Evolutionary conservation across 2,797 vertebrate species (phyloP), one percentile per base, ranked within the genome.

Genomic region (Lepus oiostolus): DNA sequence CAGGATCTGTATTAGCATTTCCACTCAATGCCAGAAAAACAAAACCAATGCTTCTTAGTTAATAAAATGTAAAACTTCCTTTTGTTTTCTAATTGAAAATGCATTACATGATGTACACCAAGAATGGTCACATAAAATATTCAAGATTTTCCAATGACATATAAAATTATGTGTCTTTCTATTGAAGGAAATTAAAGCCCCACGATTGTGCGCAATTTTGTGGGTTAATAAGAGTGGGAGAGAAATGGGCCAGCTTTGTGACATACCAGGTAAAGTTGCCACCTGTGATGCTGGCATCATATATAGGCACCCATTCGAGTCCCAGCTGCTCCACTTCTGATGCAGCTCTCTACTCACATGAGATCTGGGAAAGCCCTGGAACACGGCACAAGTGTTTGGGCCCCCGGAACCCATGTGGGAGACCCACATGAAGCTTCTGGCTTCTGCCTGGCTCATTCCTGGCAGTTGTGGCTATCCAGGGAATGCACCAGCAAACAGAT

Each of bases 71-170:
- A 65, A 92, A 84, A 62, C 30, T 82, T 32, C 26, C 26, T 79
- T 74, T 75, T 68, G 28, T 75, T 92, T 95, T 76, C 52, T 72
- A 88, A 85, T 68, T 67, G 74, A 92, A 95, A 90, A 85, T 75
- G 54, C n/a, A 79, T n/a, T 58, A 9, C 75, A 30, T 90, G 22
- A 76, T 26, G 4, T 52, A 81, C 89, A 86, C 28, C 21, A 70
- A 14, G 4, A 76, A 76, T 68, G 47, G 19, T 85, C 32, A 85
- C n/a, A 76, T 42, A 35, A 74, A 76, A 89, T 70, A 83, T 22
- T 83, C 10, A 72, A 0, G 67, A 54, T 84, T 93, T 95, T 54
- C 60, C 13, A 90, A 35, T 80, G 52, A 30, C 62, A 1, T 85
- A 30, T 89, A 38, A 85, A 88, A 93, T 62, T 42, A 47, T 26